Conservation (phyloP, 2,113 vertebrate species). For the Entelurus aequoreus region DNA sequence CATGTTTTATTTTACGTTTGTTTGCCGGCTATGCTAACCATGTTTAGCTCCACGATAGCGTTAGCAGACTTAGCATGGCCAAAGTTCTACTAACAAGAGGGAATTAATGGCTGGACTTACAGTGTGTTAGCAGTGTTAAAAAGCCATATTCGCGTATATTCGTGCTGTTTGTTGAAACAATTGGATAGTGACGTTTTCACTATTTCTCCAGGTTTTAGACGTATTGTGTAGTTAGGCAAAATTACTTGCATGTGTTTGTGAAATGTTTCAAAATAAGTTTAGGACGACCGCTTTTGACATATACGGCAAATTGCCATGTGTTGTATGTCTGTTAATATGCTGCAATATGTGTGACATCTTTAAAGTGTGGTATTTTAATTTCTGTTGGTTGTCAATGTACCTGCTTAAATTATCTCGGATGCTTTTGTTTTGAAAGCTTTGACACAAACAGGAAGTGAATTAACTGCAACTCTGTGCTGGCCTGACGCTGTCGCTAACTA, state of each 20-base stretch:
- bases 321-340: background rate
- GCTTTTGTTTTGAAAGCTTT: conserved; percentile 52
- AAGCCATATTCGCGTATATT: background rate
- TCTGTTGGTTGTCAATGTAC: background rate
- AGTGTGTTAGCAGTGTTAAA: background rate
- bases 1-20: background rate
- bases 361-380: background rate
- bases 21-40: conserved; percentile 51
- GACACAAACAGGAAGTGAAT: conserved; percentile 42
- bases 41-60: conserved; percentile 45
- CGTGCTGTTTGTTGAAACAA: background rate
- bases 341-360: background rate
- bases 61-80: conserved; percentile 28
- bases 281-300: background rate
- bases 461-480: conserved; percentile 16
- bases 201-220: conserved; percentile 5
- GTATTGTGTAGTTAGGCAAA: conserved; percentile 26
- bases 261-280: conserved; percentile 50
- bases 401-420: no score
- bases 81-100: conserved; percentile 1
- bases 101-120: conserved; percentile 1
- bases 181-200: conserved; percentile 8
- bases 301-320: background rate
- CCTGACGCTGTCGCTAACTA: conserved; percentile 25
- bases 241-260: background rate